Conservation (phyloP, 1,140 invertebrate species). For the Samia ricini region DNA sequence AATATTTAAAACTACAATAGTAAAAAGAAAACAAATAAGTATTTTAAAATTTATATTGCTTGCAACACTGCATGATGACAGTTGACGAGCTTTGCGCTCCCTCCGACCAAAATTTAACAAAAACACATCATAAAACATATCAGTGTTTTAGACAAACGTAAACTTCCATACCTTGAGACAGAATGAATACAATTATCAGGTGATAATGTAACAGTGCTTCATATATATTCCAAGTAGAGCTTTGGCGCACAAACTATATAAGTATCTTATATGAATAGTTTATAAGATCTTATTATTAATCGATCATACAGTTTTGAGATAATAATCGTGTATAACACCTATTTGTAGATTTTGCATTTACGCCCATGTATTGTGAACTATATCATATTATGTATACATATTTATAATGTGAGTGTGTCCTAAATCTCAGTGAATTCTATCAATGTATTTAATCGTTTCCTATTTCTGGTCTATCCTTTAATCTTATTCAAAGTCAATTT, state of each 20-base stretch:
- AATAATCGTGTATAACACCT: constrained; percentile 70
- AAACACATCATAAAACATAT: constrained; percentile 75
- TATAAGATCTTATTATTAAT: constrained; percentile 62
- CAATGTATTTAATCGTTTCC: neutral
- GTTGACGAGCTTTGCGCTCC: constrained; percentile 8
- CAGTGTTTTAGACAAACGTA: constrained; percentile 34
- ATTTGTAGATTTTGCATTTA: constrained; percentile 74
- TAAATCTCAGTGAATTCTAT: constrained; percentile 44
- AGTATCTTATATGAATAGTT: constrained; percentile 60
- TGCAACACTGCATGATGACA: too few species aligned
- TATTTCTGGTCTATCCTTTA: neutral
- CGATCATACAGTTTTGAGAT: constrained; percentile 64
- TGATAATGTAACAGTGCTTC: constrained; percentile 40
- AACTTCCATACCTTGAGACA: neutral
- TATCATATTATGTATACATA: constrained; percentile 40
- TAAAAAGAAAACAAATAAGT: too few species aligned
- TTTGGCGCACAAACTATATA: constrained; percentile 68
- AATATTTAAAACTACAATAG: neutral
- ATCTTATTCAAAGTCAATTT: neutral
- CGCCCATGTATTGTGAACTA: constrained; percentile 68
- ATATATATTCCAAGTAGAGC: constrained; percentile 63
- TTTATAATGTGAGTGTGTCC: constrained; percentile 67
- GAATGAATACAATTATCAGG: neutral
- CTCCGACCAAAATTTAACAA: constrained; percentile 65
- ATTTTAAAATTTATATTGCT: too few species aligned